phyloP scores from a whole-genome alignment of 2,797 vertebrate species.

The Sebastes cheni region DNA sequence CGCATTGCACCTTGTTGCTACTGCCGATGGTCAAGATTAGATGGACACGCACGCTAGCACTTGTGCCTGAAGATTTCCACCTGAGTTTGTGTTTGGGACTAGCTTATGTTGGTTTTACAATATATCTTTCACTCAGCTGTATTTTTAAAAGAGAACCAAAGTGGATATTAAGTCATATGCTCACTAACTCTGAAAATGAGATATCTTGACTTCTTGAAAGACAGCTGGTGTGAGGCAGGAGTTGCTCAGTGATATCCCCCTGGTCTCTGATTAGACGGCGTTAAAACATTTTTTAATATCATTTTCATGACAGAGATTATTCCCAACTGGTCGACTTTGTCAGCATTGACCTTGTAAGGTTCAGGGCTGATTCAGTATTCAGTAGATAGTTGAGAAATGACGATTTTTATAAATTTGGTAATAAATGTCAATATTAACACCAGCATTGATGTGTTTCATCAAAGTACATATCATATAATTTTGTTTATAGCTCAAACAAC shows the following conservation, averaged over 20 bases:
- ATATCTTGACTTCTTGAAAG: neutral
- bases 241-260: neutral
- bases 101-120: neutral
- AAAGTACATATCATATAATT: neutral
- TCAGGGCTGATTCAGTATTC: neutral
- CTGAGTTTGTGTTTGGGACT: neutral
- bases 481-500: neutral
- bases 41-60: neutral
- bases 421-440: neutral
- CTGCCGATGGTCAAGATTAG: neutral
- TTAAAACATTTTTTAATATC: accelerated
- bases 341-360: neutral
- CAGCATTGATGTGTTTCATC: neutral
- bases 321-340: neutral
- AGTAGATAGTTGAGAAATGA: neutral
- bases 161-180: neutral
- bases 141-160: neutral
- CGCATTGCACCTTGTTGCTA: neutral
- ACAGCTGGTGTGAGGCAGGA: neutral
- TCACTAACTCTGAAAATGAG: neutral
- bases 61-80: neutral
- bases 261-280: neutral
- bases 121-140: neutral
- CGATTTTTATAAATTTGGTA: too few relatives aligned
- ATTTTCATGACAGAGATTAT: neutral